Base-by-base conservation (phyloP, 2,888 invertebrate species). In the Carpatolechia fugitivella region DNA sequence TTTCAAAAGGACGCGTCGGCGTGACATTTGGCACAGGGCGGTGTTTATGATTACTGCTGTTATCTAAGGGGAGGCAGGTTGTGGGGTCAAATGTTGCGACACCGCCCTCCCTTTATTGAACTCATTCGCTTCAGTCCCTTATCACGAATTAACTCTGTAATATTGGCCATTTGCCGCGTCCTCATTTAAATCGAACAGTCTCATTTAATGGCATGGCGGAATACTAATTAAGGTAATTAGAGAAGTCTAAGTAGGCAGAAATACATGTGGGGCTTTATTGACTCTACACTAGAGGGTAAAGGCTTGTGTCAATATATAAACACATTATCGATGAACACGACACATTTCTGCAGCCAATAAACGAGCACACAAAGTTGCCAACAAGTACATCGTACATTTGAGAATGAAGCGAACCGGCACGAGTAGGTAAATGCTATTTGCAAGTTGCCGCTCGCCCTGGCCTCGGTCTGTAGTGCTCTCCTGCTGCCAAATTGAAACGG, bases 211-310 rank as follows among this genome's bases (percentile, higher is more conserved):
- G 67, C 78, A 83, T 80, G 76, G 70, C 72, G 77, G 80, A 77
- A 76, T 76, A 78, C 82, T 83, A 84, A 86, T 86, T 86, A 84
- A 79, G 74, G 75, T 80, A 86, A 87, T 87, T 82, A 81, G 76
- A 80, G 70, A 63, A 68, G 68, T 69, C 62, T 68, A 69, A 74
- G 76, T 72, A 74, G 69, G 68, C 66, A 63, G 65, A 64, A 61
- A 68, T 62, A 65, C 66, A 53, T 59, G 62, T 65, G 60, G 58
- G 54, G 55, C 60, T 29, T 61, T 35, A 14, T 11, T 20, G 40
- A 10, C 46, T 13, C 59, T 60, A 56, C 58, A 59, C 56, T 56
- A 53, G n/a, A 44, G 55, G n/a, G 48, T 46, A 57, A 56, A 58
- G 55, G 24, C 38, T 55, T 33, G 49, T 38, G 33, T 46, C 16